These are phyloP conservation scores for Branchinecta lynchi DNA, from an alignment of 1,140 invertebrate genomes.

Conservation along the genomic window DNA sequence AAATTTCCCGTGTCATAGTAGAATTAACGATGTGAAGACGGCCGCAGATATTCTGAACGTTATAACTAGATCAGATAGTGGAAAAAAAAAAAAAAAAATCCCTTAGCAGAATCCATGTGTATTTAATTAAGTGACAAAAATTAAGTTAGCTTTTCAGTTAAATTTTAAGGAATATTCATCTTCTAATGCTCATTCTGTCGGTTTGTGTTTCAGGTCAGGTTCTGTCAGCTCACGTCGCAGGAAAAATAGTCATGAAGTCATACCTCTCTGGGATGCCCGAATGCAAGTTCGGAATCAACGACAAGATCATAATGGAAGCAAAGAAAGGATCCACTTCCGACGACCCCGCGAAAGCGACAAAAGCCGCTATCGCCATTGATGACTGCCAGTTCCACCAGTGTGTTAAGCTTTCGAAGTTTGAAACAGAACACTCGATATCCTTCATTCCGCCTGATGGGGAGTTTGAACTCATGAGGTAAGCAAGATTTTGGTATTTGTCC, in stretches of 20 bases:
- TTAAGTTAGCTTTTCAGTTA: no score
- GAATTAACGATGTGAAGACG: no score
- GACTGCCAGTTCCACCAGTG: constrained; percentile 99
- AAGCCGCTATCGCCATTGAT: constrained; percentile 95
- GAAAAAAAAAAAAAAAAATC: no score
- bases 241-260: constrained; percentile 99
- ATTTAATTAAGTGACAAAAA: no score
- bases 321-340: constrained; percentile 66
- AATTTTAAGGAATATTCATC: no score
- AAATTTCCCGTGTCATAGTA: no score
- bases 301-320: constrained; percentile 97
- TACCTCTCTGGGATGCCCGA: constrained; percentile 99
- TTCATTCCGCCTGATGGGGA: constrained; percentile 99
- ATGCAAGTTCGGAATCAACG: constrained; percentile 99
- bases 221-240: constrained; percentile 94
- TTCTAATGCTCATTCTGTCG: constrained; percentile 8
- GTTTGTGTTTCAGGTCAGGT: constrained; percentile 63
- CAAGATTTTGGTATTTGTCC: no score
- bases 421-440: constrained; percentile 98
- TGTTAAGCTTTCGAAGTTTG: constrained; percentile 98
- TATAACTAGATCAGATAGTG: no score
- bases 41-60: no score
- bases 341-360: constrained; percentile 60
- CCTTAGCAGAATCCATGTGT: no score
- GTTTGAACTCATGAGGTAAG: constrained; percentile 95